A percentile compares a stretch with the other conserved stretches of the same genome.
Evolutionary conservation across 2,113 vertebrate species (phyloP).

Genomic region (Calypte anna): DNA sequence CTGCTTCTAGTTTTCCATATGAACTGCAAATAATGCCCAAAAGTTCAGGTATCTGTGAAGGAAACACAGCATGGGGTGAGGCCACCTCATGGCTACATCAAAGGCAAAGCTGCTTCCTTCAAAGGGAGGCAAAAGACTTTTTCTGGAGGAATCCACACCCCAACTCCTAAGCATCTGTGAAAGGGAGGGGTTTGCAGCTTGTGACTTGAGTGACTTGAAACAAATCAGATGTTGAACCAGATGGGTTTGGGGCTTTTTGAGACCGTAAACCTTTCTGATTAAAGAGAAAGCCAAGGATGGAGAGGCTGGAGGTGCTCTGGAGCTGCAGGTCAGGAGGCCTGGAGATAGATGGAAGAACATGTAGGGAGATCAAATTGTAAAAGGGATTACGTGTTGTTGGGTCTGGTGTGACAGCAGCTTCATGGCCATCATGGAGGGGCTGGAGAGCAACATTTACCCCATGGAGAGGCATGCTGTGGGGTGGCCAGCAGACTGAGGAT

Average conservation of each 20-base stretch:
- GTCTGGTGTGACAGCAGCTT: not conserved
- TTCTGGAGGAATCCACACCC: constrained; percentile 3
- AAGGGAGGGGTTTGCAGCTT: constrained; percentile 13
- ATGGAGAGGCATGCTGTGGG: not conserved
- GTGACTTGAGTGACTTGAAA: constrained; percentile 62
- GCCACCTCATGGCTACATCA: constrained; percentile 37
- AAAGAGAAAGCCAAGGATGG: not conserved
- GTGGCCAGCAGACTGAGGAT: not conserved
- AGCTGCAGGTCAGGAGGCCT: not conserved
- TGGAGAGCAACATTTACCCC: not conserved
- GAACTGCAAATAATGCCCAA: constrained; percentile 14
- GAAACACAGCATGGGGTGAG: not conserved
- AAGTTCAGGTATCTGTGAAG: not conserved
- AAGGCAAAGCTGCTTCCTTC: constrained; percentile 44
- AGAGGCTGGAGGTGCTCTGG: not conserved
- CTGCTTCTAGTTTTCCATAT: constrained; percentile 9
- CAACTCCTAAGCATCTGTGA: constrained; percentile 37
- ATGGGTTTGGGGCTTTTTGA: constrained; percentile 23
- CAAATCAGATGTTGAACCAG: constrained; percentile 69
- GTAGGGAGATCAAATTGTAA: not conserved
- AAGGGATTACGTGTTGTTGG: not conserved
- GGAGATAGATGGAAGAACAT: not conserved
- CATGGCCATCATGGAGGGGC: not conserved
- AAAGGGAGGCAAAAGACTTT: constrained; percentile 26
- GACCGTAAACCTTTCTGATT: not conserved